phyloP scores from a whole-genome alignment of 2,113 vertebrate genomes.

The Megaceryle torquata region DNA sequence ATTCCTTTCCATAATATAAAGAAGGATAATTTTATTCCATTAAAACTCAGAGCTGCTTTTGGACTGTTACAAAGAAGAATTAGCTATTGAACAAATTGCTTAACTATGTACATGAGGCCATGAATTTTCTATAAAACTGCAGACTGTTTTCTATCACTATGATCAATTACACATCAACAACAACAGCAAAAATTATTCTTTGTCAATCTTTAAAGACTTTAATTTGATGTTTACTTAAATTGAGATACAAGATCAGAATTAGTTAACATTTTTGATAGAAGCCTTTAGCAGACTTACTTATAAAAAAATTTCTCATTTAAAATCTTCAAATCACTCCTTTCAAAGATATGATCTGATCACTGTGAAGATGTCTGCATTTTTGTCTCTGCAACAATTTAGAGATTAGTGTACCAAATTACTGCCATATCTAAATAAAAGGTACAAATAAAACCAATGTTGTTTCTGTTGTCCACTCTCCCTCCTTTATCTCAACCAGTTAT shows the following conservation, averaged over 20 bases:
- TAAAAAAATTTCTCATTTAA: background rate
- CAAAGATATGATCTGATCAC: background rate
- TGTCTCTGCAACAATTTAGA: background rate
- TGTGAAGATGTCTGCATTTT: background rate
- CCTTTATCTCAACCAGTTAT: background rate
- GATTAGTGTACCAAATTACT: background rate
- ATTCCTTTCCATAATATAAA: background rate
- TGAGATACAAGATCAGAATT: background rate
- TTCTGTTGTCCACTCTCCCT: background rate
- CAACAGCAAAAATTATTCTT: background rate
- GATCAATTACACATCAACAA: background rate
- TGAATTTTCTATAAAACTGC: background rate
- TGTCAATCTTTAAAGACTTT: background rate
- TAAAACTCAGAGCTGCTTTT: background rate
- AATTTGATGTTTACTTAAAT: background rate
- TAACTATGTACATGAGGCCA: background rate
- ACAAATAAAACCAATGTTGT: background rate
- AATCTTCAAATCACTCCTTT: background rate
- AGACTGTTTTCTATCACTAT: background rate
- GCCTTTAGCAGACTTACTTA: background rate
- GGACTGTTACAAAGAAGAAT: background rate
- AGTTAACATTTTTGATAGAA: background rate
- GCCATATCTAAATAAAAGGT: background rate
- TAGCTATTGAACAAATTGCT: background rate
- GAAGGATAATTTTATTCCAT: background rate